phyloP scores from a whole-genome alignment of 2,888 invertebrate species.

The Diplolepis rosae region DNA sequence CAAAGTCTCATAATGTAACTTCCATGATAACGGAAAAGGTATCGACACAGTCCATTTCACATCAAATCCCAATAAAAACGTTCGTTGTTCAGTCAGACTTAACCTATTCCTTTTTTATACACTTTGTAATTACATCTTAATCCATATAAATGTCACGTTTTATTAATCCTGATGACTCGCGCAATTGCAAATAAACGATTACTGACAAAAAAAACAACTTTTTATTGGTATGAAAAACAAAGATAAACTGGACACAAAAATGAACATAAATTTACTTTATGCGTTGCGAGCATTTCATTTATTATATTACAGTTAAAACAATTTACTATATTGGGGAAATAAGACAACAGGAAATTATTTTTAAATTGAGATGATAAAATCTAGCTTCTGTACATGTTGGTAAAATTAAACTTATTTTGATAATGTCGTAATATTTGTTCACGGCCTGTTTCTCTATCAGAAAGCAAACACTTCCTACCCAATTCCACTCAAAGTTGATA shows the following conservation, averaged over 20 bases:
- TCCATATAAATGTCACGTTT: not conserved
- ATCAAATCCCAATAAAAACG: constrained; percentile 7
- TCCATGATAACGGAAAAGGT: not conserved
- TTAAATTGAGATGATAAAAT: not conserved
- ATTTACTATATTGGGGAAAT: not conserved
- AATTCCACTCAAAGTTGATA: not conserved
- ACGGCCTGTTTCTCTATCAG: not conserved
- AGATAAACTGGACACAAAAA: not conserved
- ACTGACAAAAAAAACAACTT: not conserved
- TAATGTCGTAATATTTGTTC: not conserved
- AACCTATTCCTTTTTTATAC: not conserved
- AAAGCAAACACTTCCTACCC: not conserved
- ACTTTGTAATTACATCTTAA: not conserved
- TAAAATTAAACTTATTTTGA: not conserved
- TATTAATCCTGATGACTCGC: not conserved
- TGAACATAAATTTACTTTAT: not conserved
- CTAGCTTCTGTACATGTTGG: not conserved
- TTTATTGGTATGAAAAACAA: not conserved
- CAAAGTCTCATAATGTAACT: not conserved
- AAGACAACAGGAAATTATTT: not conserved
- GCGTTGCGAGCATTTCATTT: not conserved
- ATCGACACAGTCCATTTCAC: not conserved
- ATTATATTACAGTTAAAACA: not conserved
- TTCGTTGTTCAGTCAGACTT: not conserved
- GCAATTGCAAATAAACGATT: not conserved